A percentile compares a stretch with the other conserved stretches of the same genome.
Conservation (phyloP, 2,888 invertebrate species). For the Drosophila rellima region DNA sequence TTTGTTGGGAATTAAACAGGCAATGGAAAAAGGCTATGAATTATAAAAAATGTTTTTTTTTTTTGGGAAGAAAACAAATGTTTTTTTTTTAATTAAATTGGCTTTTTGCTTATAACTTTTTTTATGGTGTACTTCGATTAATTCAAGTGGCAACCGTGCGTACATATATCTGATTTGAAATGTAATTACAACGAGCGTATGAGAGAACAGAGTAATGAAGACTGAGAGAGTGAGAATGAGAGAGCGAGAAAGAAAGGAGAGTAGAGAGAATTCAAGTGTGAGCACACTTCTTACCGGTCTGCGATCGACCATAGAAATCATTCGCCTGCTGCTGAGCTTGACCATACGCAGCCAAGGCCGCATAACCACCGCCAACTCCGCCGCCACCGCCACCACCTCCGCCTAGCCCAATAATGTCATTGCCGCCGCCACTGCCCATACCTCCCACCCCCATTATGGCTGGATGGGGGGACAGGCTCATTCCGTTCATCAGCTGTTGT, state of each 20-base stretch:
- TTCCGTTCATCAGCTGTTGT: conserved; percentile 71
- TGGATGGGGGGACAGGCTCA: conserved; percentile 74
- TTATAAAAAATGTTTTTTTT: not conserved
- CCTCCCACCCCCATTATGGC: conserved; percentile 72
- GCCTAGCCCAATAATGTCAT: conserved; percentile 82
- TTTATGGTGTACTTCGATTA: not conserved
- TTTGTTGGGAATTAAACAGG: too few relatives aligned
- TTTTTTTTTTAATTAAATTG: not conserved
- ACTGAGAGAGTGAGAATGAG: conserved; percentile 2
- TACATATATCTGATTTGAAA: conserved; percentile 23
- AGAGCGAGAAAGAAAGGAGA: conserved; percentile 28
- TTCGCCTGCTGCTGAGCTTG: conserved; percentile 75
- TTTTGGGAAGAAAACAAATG: not conserved
- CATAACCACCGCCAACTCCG: conserved; percentile 70
- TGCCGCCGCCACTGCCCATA: conserved; percentile 65
- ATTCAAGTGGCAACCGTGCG: not conserved
- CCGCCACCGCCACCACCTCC: conserved; percentile 73
- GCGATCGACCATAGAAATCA: conserved; percentile 86
- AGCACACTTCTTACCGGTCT: conserved; percentile 85
- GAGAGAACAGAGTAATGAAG: conserved; percentile 4
- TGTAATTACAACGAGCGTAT: conserved; percentile 46
- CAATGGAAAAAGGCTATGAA: too few relatives aligned
- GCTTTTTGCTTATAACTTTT: not conserved
- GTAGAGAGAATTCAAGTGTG: conserved; percentile 45
- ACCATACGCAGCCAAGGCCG: conserved; percentile 73